Conservation (phyloP, 2,797 vertebrate genomes). For the Oophaga sylvatica region DNA sequence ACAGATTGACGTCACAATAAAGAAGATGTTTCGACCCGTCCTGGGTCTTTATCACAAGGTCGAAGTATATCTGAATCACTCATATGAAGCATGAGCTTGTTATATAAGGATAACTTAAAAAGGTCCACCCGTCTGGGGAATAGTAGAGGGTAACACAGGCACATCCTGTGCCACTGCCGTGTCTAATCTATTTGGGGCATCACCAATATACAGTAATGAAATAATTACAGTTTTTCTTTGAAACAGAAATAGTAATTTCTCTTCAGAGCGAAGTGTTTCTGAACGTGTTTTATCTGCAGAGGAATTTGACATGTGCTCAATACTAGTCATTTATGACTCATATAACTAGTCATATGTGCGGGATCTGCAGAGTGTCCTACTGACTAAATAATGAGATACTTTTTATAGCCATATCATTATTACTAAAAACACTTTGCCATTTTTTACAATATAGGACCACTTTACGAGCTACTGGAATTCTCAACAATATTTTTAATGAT, state of each 20-base stretch:
- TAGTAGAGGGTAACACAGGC: too few relatives aligned
- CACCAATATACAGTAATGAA: background rate
- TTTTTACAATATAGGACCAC: background rate
- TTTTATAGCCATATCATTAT: background rate
- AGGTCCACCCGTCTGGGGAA: too few relatives aligned
- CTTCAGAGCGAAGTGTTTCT: background rate
- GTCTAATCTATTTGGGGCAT: background rate
- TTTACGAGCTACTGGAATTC: background rate
- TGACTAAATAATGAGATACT: background rate
- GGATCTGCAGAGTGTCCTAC: background rate
- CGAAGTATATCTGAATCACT: too few relatives aligned
- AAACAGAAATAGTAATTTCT: background rate
- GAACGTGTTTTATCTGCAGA: background rate
- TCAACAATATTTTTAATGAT: background rate
- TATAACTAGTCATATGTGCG: slow-evolving; percentile 24
- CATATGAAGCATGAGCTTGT: too few relatives aligned
- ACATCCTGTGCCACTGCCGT: too few relatives aligned
- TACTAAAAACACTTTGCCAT: background rate
- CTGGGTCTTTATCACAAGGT: too few relatives aligned
- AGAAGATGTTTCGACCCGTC: too few relatives aligned
- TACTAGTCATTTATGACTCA: slow-evolving; percentile 13
- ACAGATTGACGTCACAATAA: too few relatives aligned
- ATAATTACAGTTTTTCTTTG: background rate
- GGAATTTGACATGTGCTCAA: background rate
- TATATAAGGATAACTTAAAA: too few relatives aligned